Evolutionary conservation across 1,140 invertebrate species (phyloP).

Genomic region (Trachelipus rathkii): DNA sequence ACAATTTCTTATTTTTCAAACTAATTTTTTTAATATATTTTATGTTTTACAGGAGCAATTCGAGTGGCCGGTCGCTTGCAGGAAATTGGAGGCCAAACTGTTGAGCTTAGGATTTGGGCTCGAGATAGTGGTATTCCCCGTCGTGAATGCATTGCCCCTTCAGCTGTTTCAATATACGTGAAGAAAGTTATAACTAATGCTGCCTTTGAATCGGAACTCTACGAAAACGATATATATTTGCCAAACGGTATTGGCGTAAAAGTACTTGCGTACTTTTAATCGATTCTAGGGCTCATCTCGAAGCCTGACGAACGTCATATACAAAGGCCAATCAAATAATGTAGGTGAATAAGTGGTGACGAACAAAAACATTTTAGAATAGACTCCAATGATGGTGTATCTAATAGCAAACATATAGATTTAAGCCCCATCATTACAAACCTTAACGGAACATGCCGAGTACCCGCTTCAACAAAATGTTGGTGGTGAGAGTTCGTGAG

Average conservation of each 20-base stretch:
- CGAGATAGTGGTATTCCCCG: slow-evolving; percentile 74
- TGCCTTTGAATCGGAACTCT: slow-evolving; percentile 71
- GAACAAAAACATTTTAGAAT: slow-evolving; percentile 71
- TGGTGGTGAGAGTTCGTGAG: slow-evolving; percentile 62
- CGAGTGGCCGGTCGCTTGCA: slow-evolving; percentile 71
- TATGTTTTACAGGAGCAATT: slow-evolving; percentile 65
- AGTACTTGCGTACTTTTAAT: slow-evolving; percentile 58
- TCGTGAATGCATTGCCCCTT: slow-evolving; percentile 61
- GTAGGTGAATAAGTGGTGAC: slow-evolving; percentile 59
- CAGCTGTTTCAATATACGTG: slow-evolving; percentile 52
- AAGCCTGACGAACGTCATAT: too few relatives aligned
- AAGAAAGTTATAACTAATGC: slow-evolving; percentile 82
- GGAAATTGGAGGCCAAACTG: slow-evolving; percentile 66
- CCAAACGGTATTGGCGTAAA: slow-evolving; percentile 48
- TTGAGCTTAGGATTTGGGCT: slow-evolving; percentile 76
- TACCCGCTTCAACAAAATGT: slow-evolving; percentile 52
- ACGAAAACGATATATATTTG: slow-evolving; percentile 27
- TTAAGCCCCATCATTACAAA: slow-evolving; percentile 46
- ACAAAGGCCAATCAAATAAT: too few relatives aligned
- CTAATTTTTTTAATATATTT: neutral
- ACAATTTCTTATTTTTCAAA: too few relatives aligned
- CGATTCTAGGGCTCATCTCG: too few relatives aligned
- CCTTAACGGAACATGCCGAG: too few relatives aligned
- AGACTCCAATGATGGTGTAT: slow-evolving; percentile 66
- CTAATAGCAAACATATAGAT: slow-evolving; percentile 56